Conservation (phyloP, 2,888 invertebrate genomes). For the Aphodius sticticus region DNA sequence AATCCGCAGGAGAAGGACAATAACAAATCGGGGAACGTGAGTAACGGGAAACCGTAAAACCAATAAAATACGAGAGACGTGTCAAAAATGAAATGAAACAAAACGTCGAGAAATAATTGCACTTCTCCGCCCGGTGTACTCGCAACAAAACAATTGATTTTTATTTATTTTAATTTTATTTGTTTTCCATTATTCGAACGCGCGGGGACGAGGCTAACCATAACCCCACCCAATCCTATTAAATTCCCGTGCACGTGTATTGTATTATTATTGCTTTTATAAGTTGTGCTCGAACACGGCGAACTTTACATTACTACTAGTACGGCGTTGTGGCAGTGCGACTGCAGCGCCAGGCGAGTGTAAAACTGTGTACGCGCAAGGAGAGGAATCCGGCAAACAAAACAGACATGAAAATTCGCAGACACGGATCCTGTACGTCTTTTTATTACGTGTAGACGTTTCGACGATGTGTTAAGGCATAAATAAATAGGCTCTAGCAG, state of each 20-base stretch:
- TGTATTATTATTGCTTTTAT: slow-evolving; percentile 4
- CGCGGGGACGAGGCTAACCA: neutral
- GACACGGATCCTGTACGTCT: slow-evolving; percentile 36
- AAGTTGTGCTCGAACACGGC: neutral
- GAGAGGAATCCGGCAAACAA: slow-evolving; percentile 20
- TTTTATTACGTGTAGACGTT: slow-evolving; percentile 36
- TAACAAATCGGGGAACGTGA: neutral
- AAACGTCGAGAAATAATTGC: slow-evolving; percentile 22
- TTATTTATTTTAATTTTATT: slow-evolving; percentile 6
- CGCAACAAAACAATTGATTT: neutral
- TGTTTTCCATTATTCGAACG: neutral
- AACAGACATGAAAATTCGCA: slow-evolving; percentile 37
- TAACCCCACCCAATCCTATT: neutral
- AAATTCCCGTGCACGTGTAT: neutral
- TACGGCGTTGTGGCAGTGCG: neutral
- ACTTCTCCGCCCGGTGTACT: neutral
- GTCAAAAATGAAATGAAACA: slow-evolving; percentile 21
- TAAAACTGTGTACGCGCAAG: slow-evolving; percentile 8
- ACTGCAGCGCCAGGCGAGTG: neutral
- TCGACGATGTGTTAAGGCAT: slow-evolving; percentile 35
- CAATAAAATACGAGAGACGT: slow-evolving; percentile 18
- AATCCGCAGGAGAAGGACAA: too few relatives aligned
- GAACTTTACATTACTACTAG: neutral
- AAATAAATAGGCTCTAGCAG: slow-evolving; percentile 34
- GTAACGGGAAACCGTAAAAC: slow-evolving; percentile 9